Evolutionary conservation across 2,797 vertebrate species (phyloP), one percentile per base, ranked within the genome.

Genomic region (Acipenser ruthenus): DNA sequence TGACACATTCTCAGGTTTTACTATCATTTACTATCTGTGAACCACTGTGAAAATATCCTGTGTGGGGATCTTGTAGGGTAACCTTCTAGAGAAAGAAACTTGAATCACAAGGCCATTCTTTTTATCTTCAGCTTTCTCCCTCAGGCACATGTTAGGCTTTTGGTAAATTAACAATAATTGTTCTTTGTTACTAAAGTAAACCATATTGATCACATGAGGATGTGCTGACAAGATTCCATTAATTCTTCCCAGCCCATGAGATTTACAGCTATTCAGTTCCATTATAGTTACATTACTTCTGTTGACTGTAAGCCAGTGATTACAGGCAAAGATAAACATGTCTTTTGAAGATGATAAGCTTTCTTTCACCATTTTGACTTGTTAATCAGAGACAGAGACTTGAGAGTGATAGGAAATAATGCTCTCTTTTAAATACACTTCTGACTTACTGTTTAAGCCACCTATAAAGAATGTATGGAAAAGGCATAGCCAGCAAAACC

Each of bases 131-230:
- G 47, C 13, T 37, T 62, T 37, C 18, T 37, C 60, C 60, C 60
- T 10, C 60, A 23, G 60, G 60, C 60, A n/a, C 60, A 62, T 62
- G 23, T 23, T 23, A 62, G 23, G 23, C 13, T 10, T 37, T 62
- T 12, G 8, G 60, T 62, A 62, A 62, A 62, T 62, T 62, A 62
- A 62, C n/a, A 62, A 62, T 48, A n/a, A 62, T 7, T 62, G 60
- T 62, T 37, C 23, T 23, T 62, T 49, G 56, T 50, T 50, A 60
- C 56, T 58, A 13, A 60, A 49, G 49, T 60, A 67, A 50, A 60
- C 58, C 65, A 37, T 67, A 49, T 50, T 60, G 49, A 66, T 49
- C 23, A 60, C 53, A n/a, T 62, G 13, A 60, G 13, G 59, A 15
- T 23, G 9, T 11, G 49, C 50, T 13, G 47, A 61, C 60, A 67